Evolutionary conservation across 2,888 invertebrate species (phyloP), one percentile per base, ranked within the genome.

Genomic region (Synergus gifuensis): DNA sequence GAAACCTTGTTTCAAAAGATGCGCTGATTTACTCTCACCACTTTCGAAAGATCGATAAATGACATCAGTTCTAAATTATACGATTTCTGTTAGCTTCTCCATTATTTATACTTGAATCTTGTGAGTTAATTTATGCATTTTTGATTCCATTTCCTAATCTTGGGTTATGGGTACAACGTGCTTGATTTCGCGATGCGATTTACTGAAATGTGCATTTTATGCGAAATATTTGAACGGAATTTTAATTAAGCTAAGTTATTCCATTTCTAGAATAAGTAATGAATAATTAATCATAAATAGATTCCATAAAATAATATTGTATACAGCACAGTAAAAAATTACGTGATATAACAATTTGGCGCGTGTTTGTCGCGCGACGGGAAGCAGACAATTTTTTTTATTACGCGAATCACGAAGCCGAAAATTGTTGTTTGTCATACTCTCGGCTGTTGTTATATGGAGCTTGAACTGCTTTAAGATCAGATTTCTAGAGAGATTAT

Each of bases 401-500:
- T 22, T 49, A 14, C 0, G 11, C 22, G 46, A 49, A 46, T 28
- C 46, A 28, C 14, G 28, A 8, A 49, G 46, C 4, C 28, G 28
- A 69, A 49, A 69, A 69, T 49, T 49, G 69, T 22, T 28, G 46
- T 22, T 69, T 73, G 22, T 69, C 36, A 28, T 66, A n/a, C 40
- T 62, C 11, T 62, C 12, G 28, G 18, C 36, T 11, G 40, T 42
- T 40, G 76, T 77, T 64, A 67, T 62, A 76, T 49, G 36, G 60
- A 76, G 63, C 54, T 76, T 49, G 67, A 60, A 76, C 40, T 44
- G 18, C 66, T 54, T 16, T 22, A 14, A 46, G 76, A 81, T 69
- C 67, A 69, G 40, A 67, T 76, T 42, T 76, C 78, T 73, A 78
- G 60, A 78, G 18, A 73, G 62, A 79, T 66, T 66, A 62, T 77